Evolutionary conservation across 2,888 invertebrate species (phyloP), one percentile per base, ranked within the genome.

Genomic region (Esperia sulphurella): DNA sequence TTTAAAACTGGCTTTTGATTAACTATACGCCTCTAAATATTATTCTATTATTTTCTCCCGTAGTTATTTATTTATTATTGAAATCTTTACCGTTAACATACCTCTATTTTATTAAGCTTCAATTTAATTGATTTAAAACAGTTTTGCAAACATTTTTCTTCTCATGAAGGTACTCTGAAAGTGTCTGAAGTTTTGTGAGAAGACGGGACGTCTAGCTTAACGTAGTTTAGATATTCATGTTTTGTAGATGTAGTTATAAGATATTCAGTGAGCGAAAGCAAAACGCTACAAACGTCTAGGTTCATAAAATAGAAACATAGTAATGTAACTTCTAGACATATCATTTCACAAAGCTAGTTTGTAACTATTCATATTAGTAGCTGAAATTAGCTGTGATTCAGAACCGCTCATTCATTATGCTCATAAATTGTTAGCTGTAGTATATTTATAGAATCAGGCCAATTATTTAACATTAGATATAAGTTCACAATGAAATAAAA

Each of bases 141-240:
- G 87, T 88, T 88, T 85, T 89, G 89, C 89, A 89, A 89, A 89
- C 89, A 89, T 86, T 88, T 88, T 89, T 88, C 87, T 88, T 83
- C 85, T 87, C 83, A 85, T 85, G 74, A 84, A 83, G 81, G 82
- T 81, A 83, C 82, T 81, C 77, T 82, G 79, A 84, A 87, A 83
- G n/a, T n/a, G n/a, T n/a, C n/a, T n/a, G n/a, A n/a, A n/a, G 84
- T 86, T 87, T 83, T 85, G 80, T 84, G 83, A 84, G 82, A 83
- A 86, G 83, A 83, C 82, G 75, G 79, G 74, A 83, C 80, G 75
- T 73, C 68, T 85, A 86, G 86, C 84, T 83, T 84, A 75, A 80
- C 58, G 84, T 88, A 87, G 86, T 65, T 67, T 87, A 84, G 83
- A 66, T 59, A 68, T 59, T 74, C 77, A 82, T 85, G 66, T 73